Evolutionary conservation across 2,797 vertebrate species (phyloP).

Genomic region (Cuniculus paca): DNA sequence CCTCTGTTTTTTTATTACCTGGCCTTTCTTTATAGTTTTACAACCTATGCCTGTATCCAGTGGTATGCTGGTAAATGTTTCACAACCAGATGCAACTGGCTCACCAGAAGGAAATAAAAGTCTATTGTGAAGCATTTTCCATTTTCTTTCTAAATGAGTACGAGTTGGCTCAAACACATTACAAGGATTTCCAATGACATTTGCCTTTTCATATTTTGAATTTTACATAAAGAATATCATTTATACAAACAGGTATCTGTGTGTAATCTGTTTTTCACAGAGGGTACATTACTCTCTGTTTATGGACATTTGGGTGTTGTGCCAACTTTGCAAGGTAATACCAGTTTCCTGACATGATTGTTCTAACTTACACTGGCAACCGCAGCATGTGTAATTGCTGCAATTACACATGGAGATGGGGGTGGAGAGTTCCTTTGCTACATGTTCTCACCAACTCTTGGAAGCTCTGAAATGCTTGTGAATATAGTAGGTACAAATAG

Average conservation of each 20-base stretch:
- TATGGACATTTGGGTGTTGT: not conserved
- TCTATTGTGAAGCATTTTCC: not conserved
- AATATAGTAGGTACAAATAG: not conserved
- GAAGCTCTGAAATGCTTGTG: not conserved
- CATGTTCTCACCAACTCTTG: not conserved
- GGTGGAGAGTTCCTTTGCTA: not conserved
- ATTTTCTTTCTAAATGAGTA: not conserved
- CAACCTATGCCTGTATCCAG: not conserved
- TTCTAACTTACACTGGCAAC: not conserved
- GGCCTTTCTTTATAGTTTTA: not conserved
- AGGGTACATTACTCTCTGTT: not conserved
- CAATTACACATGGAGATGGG: not conserved
- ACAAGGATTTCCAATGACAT: not conserved
- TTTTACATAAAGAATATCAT: not conserved
- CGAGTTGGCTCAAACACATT: not conserved
- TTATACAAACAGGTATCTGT: not conserved
- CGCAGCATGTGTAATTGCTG: not conserved
- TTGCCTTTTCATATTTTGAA: not conserved
- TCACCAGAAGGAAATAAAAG: not conserved
- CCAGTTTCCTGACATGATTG: not conserved
- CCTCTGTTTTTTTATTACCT: not conserved
- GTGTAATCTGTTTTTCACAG: not conserved
- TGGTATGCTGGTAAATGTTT: not conserved
- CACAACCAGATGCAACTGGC: not conserved
- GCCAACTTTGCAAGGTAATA: not conserved